A percentile compares a stretch with the other conserved stretches of the same genome.
phyloP scores from a whole-genome alignment of 2,888 invertebrate species.

The Leptinotarsa rubiginosa region DNA sequence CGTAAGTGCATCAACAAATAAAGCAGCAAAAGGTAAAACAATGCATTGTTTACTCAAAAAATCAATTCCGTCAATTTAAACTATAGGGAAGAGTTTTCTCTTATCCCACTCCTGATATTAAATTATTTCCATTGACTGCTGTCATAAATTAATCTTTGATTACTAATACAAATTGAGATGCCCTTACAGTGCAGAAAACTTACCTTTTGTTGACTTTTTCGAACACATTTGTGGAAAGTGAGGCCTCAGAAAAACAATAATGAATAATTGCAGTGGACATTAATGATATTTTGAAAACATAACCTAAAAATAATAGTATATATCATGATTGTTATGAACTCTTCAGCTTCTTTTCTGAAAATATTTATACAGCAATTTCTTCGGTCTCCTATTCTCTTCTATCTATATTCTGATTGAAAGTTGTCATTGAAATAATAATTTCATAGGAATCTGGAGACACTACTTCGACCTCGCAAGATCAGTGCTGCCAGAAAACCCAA shows the following conservation, averaged over 20 bases:
- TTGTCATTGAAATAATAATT: neutral
- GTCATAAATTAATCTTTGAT: neutral
- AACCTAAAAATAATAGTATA: too few relatives aligned
- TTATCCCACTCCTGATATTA: neutral
- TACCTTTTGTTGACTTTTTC: slow-evolving; percentile 60
- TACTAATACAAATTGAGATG: slow-evolving; percentile 1
- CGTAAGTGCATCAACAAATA: slow-evolving; percentile 58
- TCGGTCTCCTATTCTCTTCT: neutral
- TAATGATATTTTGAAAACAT: too few relatives aligned
- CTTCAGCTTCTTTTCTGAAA: too few relatives aligned
- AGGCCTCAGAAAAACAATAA: neutral
- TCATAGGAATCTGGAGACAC: neutral
- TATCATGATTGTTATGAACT: too few relatives aligned
- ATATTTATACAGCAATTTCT: neutral
- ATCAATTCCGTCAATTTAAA: too few relatives aligned
- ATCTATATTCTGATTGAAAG: neutral
- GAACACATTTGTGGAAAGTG: neutral
- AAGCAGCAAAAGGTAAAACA: slow-evolving; percentile 39
- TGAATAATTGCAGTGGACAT: neutral
- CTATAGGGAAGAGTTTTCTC: neutral
- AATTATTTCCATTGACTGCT: too few relatives aligned
- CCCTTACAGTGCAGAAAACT: slow-evolving; percentile 55
- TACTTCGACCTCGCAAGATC: neutral
- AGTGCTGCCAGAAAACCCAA: neutral
- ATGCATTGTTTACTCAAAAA: neutral